Base-by-base conservation (phyloP, 2,113 vertebrate species). In the Polyodon spathula region DNA sequence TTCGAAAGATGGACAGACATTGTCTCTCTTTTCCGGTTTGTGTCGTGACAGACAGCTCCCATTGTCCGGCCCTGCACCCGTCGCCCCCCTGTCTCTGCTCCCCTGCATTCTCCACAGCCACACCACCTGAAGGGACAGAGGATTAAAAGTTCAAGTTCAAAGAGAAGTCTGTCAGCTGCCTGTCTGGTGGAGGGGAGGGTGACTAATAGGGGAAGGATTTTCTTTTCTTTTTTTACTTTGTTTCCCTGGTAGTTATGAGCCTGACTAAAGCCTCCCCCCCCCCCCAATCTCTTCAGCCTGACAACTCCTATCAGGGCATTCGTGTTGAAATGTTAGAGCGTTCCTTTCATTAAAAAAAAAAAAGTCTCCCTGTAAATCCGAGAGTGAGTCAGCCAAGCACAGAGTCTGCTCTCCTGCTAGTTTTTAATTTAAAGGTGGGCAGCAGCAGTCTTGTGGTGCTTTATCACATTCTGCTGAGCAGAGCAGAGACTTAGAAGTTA, bases 111-210 rank as follows among this genome's bases (percentile, higher is more conserved):
- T 12, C 17, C 57, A 10, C 44, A 4, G 37, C 62, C 4, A n/a
- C 59, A 68, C 74, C 73, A 77, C 77, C 78, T 83, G 74, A 76
- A 70, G 78, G 74, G 77, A 51, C 57, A 56, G 60, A 54, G 68
- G 76, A 78, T 83, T 80, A 78, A 71, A 64, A 52, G 43, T 65
- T 70, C 67, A 56, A 68, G 76, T 79, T 80, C 72, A 80, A 80
- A 79, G 68, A 10, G 62, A 60, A 69, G 54, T 65, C 75, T 66
- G 44, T 16, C 43, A 44, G 43, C 6, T 44, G 43, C 43, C 43
- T 7, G 7, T 44, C 6, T 7, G n/a, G 27, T 27, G 16, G 44
- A 12, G 41, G 54, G 44, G 10, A 14, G 55, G 40, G 8, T 11
- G 52, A 43, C 12, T 43, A 7, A 41, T 52, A 40, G 44, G 11